A percentile compares a stretch with the other conserved stretches of the same genome.
Conservation (phyloP, 1,140 invertebrate genomes). For the Ips typographus region DNA sequence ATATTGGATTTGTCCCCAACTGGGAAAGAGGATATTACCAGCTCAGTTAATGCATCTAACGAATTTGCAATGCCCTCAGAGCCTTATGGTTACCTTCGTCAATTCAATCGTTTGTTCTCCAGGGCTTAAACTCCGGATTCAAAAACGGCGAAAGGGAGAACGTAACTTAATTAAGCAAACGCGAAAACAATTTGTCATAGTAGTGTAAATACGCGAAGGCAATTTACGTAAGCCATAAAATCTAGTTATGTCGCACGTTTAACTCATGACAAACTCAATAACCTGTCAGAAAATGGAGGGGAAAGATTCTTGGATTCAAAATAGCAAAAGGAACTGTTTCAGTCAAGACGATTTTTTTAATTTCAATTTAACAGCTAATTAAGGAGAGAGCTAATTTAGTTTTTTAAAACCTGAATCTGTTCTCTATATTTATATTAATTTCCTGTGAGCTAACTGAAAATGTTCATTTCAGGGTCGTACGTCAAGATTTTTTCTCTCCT, state of each 20-base stretch:
- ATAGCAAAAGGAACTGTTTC: background rate
- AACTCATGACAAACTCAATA: constrained; percentile 3
- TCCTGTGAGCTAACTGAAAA: no score
- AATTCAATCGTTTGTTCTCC: background rate
- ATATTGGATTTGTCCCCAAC: constrained; percentile 17
- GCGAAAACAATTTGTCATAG: constrained; percentile 15
- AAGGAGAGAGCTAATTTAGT: no score
- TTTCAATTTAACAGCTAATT: background rate
- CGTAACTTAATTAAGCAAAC: constrained; percentile 9
- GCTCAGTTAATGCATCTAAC: background rate
- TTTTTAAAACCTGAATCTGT: no score
- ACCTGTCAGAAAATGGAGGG: constrained; percentile 1
- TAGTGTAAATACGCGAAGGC: constrained; percentile 5
- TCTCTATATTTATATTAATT: no score
- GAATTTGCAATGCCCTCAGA: background rate
- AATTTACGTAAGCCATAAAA: constrained; percentile 8
- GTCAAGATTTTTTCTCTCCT: no score
- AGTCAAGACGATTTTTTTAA: no score
- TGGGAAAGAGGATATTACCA: constrained; percentile 3
- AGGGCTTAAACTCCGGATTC: background rate
- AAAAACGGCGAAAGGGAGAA: background rate
- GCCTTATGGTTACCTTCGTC: background rate
- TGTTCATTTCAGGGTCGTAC: no score
- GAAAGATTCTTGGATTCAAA: background rate
- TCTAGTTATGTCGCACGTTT: constrained; percentile 6